These are phyloP conservation scores for Zaprionus camerounensis DNA, from an alignment of 1,140 invertebrate species.

Conservation along the genomic window DNA sequence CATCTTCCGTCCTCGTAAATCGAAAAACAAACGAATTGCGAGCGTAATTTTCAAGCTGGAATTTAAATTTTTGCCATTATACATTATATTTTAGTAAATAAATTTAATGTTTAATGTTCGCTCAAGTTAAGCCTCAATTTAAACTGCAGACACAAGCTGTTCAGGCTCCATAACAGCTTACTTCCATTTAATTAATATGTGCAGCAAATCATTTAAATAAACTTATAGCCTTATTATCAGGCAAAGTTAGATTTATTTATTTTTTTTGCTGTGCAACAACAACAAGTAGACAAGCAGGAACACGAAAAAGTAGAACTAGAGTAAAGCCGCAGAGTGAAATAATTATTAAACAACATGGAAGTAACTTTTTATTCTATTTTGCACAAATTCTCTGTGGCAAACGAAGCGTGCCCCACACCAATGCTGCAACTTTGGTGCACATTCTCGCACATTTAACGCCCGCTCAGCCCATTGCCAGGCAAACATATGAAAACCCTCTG, in stretches of 20 bases:
- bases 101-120: no score
- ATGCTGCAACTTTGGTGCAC: slow-evolving; percentile 55
- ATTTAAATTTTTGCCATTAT: no score
- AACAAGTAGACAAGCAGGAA: slow-evolving; percentile 1
- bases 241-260: not conserved
- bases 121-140: not conserved
- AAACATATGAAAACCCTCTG: not conserved
- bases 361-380: slow-evolving; percentile 71
- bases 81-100: no score
- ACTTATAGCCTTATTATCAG: slow-evolving; percentile 14
- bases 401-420: slow-evolving; percentile 64
- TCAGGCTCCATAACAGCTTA: not conserved
- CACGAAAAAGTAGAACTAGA: slow-evolving; percentile 10
- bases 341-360: slow-evolving; percentile 62
- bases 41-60: no score
- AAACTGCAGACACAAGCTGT: not conserved
- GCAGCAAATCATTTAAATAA: slow-evolving; percentile 7
- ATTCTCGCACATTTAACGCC: slow-evolving; percentile 49
- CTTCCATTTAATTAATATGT: slow-evolving; percentile 2
- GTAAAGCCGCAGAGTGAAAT: slow-evolving; percentile 54
- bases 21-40: no score
- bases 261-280: not conserved
- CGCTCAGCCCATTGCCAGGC: not conserved
- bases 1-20: no score
- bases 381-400: slow-evolving; percentile 57